Conservation (phyloP, 2,113 vertebrate genomes). For the Peromyscus leucopus region DNA sequence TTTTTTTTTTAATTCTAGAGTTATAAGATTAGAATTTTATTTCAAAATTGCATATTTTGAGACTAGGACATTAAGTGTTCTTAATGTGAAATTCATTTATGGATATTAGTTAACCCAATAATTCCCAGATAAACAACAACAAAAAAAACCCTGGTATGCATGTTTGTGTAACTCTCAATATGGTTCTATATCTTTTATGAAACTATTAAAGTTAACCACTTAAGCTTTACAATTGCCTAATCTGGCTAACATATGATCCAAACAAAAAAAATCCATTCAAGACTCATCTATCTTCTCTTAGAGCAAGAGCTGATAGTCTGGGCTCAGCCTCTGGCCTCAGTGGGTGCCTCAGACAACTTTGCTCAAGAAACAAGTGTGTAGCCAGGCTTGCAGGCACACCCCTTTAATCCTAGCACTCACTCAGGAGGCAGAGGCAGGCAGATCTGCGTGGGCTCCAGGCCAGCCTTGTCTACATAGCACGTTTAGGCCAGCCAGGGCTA, state of each 20-base stretch:
- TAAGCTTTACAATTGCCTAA: slow-evolving; percentile 46
- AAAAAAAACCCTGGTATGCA: neutral
- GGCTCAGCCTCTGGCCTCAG: neutral
- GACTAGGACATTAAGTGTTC: neutral
- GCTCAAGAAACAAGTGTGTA: neutral
- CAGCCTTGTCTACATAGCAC: neutral
- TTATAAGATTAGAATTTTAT: slow-evolving; percentile 45
- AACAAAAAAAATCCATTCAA: neutral
- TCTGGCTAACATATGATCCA: slow-evolving; percentile 18
- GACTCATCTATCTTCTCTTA: neutral
- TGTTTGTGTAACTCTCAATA: slow-evolving; percentile 48
- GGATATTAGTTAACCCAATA: neutral
- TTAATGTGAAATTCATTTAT: slow-evolving; percentile 19
- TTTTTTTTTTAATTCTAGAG: neutral
- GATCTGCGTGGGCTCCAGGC: neutral
- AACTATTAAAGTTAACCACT: slow-evolving; percentile 37
- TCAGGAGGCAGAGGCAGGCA: neutral
- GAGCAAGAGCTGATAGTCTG: neutral
- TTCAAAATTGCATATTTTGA: slow-evolving; percentile 57
- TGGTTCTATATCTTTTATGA: neutral
- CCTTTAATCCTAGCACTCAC: neutral
- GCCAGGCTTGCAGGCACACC: neutral
- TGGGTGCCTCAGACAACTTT: neutral
- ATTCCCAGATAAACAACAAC: slow-evolving; percentile 13
- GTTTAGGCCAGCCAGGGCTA: neutral